Evolutionary conservation across 2,113 vertebrate genomes (phyloP), one percentile per base, ranked within the genome.

Genomic region (Bambusicola thoracicus): DNA sequence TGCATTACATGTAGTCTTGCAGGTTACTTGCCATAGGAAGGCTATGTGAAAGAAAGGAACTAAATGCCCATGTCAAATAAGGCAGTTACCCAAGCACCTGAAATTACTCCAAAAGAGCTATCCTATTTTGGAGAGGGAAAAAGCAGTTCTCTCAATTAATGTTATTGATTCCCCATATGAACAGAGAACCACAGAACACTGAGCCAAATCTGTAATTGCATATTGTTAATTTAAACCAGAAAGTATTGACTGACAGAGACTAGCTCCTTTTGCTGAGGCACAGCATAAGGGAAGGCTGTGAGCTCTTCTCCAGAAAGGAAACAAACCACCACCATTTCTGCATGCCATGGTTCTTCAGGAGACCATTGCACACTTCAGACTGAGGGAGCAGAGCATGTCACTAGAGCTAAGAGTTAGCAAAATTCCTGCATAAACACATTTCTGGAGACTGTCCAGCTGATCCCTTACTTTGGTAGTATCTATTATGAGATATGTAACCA

Each of bases 261-360:
- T 0, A 44, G 24, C 19, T 74, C 17, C 17, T 89, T 70, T 27
- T 34, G 32, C 34, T 30, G 48, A 43, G 40, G 6, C 30, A 34
- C 18, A 4, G 2, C 12, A 36, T 13, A 11, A 44, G 67, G 55
- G 25, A 19, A 25, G 15, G 38, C 29, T 13, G 43, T 24, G 51
- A 77, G 55, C 1, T 1, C 14, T 70, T 34, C 38, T n/a, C 56
- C 36, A 46, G 30, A 70, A 59, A n/a, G 38, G n/a, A 17, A 40
- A 56, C 5, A 44, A 38, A 11, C 17, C 36, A 18, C 48, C 25
- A 16, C 4, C 5, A 22, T 43, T 92, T 69, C 72, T 51, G 11
- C 40, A 72, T 40, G 32, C 59, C 1, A 2, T 30, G 30, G 43
- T 2, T 40, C 18, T 24, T 30, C 38, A 25, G 40, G 38, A 0